Evolutionary conservation across 2,888 invertebrate species (phyloP).

Genomic region (Ennomos fuscantarius): DNA sequence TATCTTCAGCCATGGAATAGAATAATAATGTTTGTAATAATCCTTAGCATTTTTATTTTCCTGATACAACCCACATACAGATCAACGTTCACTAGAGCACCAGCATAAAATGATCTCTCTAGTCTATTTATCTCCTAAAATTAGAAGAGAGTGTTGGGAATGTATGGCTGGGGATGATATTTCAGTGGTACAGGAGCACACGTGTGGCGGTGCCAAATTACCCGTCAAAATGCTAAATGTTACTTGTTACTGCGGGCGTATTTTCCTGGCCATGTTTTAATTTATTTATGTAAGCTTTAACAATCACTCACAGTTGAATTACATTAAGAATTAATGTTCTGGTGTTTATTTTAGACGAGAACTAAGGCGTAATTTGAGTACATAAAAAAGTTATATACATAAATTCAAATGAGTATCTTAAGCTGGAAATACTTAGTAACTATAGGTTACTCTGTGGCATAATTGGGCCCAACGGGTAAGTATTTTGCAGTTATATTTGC

Average conservation of each 20-base stretch:
- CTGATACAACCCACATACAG: background rate
- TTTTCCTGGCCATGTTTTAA: constrained; percentile 28
- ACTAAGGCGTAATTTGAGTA: no score
- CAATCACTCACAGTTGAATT: constrained; percentile 15
- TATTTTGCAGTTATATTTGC: no score
- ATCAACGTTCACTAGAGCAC: constrained; percentile 9
- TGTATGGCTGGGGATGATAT: constrained; percentile 47
- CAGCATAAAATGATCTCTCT: constrained; percentile 25
- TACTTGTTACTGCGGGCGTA: constrained; percentile 46
- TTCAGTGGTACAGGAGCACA: constrained; percentile 50
- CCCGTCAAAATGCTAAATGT: constrained; percentile 74
- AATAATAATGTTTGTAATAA: no score
- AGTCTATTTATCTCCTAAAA: constrained; percentile 26
- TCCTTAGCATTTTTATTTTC: background rate
- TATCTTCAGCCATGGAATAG: no score
- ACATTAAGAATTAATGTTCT: constrained; percentile 13
- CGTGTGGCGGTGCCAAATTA: constrained; percentile 67
- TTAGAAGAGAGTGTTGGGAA: constrained; percentile 28
- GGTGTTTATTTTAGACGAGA: background rate
- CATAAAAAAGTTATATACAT: no score
- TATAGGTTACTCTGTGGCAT: no score
- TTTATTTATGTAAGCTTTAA: constrained; percentile 30
- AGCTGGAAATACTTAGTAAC: no score
- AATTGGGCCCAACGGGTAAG: no score
- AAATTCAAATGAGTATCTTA: no score